Percentiles rank a stretch among this genome's conserved stretches.
Evolutionary conservation across 2,113 vertebrate genomes (phyloP).

Genomic region (Lathamus discolor): DNA sequence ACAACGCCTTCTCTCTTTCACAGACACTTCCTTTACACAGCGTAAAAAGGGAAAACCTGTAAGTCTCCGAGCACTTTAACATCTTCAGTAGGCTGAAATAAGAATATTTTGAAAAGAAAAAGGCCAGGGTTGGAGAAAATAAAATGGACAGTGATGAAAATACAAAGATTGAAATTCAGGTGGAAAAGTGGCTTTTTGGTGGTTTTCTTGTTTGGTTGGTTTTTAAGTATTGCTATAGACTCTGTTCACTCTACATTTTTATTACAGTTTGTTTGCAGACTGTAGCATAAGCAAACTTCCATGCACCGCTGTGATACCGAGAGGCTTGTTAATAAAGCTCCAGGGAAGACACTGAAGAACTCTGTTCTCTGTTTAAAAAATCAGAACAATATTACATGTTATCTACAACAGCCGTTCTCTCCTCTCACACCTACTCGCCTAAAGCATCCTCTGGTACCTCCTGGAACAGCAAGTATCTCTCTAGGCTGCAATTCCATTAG

Average conservation of each 20-base stretch:
- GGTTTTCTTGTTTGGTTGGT: background rate
- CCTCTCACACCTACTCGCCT: background rate
- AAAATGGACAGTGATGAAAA: background rate
- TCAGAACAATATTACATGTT: background rate
- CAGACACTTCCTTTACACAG: background rate
- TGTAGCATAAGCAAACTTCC: background rate
- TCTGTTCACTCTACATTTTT: background rate
- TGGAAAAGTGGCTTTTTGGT: background rate
- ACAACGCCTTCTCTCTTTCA: background rate
- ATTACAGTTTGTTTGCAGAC: background rate
- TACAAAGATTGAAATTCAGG: background rate
- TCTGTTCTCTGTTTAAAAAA: background rate
- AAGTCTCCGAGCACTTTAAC: background rate
- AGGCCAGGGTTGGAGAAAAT: background rate
- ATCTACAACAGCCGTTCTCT: background rate
- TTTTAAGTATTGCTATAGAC: background rate
- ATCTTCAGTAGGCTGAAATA: background rate
- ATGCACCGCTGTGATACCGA: background rate
- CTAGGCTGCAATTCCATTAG: background rate
- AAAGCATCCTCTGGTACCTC: background rate
- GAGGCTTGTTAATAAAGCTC: background rate
- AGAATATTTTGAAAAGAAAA: background rate
- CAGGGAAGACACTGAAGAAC: background rate
- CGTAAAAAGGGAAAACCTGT: background rate
- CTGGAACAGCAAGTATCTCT: background rate